These are phyloP conservation scores for Marmota monax DNA, from an alignment of 2,113 vertebrate species.

Conservation along the genomic window DNA sequence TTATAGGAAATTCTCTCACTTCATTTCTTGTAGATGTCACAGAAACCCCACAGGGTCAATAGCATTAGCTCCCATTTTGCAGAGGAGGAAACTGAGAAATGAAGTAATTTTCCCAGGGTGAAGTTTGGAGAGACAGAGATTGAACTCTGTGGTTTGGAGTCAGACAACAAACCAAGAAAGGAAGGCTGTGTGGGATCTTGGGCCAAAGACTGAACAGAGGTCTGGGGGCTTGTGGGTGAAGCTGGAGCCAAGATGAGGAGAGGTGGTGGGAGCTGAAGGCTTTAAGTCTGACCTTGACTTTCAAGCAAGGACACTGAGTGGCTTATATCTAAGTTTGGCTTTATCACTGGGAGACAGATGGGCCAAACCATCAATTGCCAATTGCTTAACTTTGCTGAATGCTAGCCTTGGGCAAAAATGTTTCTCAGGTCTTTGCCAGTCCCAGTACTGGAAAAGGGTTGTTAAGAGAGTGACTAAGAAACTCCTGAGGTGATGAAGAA, in stretches of 20 bases:
- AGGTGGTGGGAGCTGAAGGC: not conserved
- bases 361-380: not conserved
- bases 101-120: not conserved
- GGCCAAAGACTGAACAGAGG: not conserved
- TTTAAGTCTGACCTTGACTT: not conserved
- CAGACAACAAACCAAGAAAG: not conserved
- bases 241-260: too few relatives aligned
- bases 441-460: not conserved
- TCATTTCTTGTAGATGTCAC: not conserved
- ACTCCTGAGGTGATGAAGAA: not conserved
- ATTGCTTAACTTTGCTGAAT: not conserved
- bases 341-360: not conserved
- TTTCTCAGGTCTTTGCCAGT: not conserved
- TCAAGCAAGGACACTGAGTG: not conserved
- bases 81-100: conserved; percentile 41
- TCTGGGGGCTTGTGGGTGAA: not conserved
- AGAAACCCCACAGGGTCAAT: not conserved
- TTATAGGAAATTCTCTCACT: conserved; percentile 61
- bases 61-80: not conserved
- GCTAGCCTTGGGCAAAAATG: not conserved
- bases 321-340: not conserved
- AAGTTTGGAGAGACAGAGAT: not conserved
- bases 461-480: not conserved
- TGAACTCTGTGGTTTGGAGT: not conserved
- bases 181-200: not conserved